Percentiles rank a stretch among this genome's conserved stretches.
These are phyloP conservation scores for Jacana jacana DNA, from an alignment of 2,113 vertebrate species.

Conservation along the genomic window DNA sequence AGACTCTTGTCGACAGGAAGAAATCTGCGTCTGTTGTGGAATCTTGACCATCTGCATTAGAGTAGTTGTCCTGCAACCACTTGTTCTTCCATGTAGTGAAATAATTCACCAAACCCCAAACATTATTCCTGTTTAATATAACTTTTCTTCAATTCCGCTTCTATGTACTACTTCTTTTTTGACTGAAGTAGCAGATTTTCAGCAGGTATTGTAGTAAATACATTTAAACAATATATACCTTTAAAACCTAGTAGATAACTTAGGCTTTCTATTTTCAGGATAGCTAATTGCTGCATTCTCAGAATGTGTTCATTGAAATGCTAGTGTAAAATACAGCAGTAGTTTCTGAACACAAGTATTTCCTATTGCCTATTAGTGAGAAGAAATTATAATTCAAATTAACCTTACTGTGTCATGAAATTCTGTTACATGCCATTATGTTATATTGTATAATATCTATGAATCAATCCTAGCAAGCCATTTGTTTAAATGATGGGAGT, in stretches of 20 bases:
- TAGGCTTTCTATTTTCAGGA: background rate
- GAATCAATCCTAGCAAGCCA: slow-evolving; percentile 24
- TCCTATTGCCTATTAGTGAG: background rate
- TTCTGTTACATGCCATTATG: slow-evolving; percentile 19
- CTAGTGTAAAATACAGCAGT: background rate
- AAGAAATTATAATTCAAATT: slow-evolving; percentile 54
- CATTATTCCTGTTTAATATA: background rate
- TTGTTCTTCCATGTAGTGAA: background rate
- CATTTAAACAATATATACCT: background rate
- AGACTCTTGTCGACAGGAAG: background rate
- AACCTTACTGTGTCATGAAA: slow-evolving; percentile 24
- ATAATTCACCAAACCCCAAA: background rate
- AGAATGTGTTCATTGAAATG: background rate
- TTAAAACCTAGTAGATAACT: background rate
- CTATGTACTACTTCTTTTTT: background rate
- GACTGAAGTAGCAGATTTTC: background rate
- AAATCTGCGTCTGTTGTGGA: background rate
- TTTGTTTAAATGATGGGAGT: background rate
- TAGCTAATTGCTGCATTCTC: background rate
- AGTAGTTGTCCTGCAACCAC: background rate
- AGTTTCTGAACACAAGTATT: background rate
- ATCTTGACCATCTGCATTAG: background rate
- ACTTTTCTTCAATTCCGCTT: background rate
- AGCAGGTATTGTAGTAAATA: background rate
- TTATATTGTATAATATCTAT: background rate